Evolutionary conservation across 2,888 invertebrate species (phyloP).

Genomic region (Cantharis lateralis): DNA sequence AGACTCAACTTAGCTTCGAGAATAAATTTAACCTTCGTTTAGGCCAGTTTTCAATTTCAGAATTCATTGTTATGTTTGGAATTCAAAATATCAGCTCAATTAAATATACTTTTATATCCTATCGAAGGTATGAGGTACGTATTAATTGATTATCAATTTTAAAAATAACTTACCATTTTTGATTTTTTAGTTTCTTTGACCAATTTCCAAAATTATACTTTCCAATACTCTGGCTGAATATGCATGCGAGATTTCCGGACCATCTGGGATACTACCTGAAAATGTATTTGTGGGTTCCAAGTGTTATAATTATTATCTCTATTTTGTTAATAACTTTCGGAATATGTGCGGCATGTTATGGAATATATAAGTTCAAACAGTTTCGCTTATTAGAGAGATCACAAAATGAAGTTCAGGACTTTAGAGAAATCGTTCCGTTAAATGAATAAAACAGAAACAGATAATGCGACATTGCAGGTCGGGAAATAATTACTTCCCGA

Average conservation of each 20-base stretch:
- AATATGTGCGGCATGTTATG: neutral
- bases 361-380: neutral
- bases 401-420: neutral
- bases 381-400: neutral
- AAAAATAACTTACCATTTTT: too few species aligned
- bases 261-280: neutral
- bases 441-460: too few species aligned
- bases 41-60: constrained; percentile 55
- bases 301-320: neutral
- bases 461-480: too few species aligned
- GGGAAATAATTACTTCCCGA: too few species aligned
- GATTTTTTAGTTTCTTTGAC: neutral
- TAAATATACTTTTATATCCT: constrained; percentile 75
- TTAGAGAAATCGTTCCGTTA: neutral
- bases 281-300: neutral
- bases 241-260: neutral
- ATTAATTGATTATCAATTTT: too few species aligned
- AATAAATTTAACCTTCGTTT: too few species aligned
- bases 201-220: neutral
- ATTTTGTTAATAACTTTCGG: neutral
- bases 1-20: too few species aligned
- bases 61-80: constrained; percentile 74
- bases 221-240: neutral
- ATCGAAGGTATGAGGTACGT: constrained; percentile 48
- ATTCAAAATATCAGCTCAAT: constrained; percentile 77